phyloP scores from a whole-genome alignment of 2,113 vertebrate genomes.

The Hypomesus transpacificus region DNA sequence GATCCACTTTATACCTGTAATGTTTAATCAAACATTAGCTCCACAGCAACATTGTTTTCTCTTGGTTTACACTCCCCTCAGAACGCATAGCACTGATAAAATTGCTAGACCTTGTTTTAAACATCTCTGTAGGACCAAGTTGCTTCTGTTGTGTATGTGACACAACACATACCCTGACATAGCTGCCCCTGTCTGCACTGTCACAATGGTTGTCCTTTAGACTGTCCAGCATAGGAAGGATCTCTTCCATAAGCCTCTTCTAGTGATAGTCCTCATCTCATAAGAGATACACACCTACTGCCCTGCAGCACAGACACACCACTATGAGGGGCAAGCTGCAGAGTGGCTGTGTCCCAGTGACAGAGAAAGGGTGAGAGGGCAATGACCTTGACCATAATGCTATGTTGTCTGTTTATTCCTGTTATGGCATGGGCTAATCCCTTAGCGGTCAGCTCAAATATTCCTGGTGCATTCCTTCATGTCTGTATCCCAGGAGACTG shows the following conservation, averaged over 20 bases:
- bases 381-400: neutral
- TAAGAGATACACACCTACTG: no score
- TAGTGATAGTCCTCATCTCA: no score
- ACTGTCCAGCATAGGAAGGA: no score
- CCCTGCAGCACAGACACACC: no score
- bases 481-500: constrained; percentile 17
- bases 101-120: no score
- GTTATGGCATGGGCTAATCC: constrained; percentile 5
- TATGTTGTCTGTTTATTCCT: constrained; percentile 11
- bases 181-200: no score
- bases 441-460: constrained; percentile 1
- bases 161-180: no score
- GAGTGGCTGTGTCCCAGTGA: neutral
- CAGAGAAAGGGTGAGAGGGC: neutral
- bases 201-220: no score
- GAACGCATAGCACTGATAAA: neutral
- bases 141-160: no score
- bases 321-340: neutral
- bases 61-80: neutral
- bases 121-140: no score
- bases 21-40: neutral
- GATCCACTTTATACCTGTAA: neutral
- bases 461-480: constrained; percentile 3
- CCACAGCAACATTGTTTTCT: neutral
- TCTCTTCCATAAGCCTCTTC: no score